phyloP scores from a whole-genome alignment of 2,888 invertebrate genomes.

The Dusona sp. region DNA sequence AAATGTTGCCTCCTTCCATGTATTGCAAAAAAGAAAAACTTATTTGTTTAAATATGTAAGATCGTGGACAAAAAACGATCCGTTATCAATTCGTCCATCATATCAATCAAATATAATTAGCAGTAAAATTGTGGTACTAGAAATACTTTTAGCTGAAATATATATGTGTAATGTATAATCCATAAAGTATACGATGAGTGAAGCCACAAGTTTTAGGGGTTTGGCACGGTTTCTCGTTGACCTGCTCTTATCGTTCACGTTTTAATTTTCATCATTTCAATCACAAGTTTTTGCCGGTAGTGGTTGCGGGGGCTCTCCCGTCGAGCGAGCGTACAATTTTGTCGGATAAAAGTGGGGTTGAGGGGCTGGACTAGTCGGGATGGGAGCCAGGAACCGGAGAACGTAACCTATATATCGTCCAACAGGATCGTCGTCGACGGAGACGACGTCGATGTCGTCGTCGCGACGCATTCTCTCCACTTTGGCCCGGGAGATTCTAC shows the following conservation, averaged over 20 bases:
- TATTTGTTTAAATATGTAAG: too few species aligned
- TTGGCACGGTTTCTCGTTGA: slow-evolving; percentile 75
- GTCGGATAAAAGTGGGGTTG: slow-evolving; percentile 1
- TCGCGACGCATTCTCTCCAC: slow-evolving; percentile 63
- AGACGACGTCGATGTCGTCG: slow-evolving; percentile 55
- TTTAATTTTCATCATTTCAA: slow-evolving; percentile 79
- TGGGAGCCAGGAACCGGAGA: slow-evolving; percentile 60
- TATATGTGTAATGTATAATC: not conserved
- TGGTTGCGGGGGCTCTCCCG: slow-evolving; percentile 37
- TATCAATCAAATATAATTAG: not conserved
- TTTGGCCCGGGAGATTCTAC: slow-evolving; percentile 32
- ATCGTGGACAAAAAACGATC: not conserved
- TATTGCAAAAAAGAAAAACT: too few species aligned
- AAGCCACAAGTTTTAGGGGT: slow-evolving; percentile 75
- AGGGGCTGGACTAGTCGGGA: slow-evolving; percentile 61
- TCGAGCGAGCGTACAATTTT: slow-evolving; percentile 28
- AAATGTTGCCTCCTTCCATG: too few species aligned
- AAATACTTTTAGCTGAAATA: not conserved
- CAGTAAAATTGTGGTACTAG: not conserved
- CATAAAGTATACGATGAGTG: slow-evolving; percentile 14
- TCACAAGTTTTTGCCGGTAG: slow-evolving; percentile 75
- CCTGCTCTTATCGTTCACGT: slow-evolving; percentile 68
- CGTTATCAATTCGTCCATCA: not conserved
- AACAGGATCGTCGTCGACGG: slow-evolving; percentile 35
- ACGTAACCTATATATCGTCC: slow-evolving; percentile 42